Conservation (phyloP, 1,140 invertebrate genomes). For the Zeugodacus cucurbitae region DNA sequence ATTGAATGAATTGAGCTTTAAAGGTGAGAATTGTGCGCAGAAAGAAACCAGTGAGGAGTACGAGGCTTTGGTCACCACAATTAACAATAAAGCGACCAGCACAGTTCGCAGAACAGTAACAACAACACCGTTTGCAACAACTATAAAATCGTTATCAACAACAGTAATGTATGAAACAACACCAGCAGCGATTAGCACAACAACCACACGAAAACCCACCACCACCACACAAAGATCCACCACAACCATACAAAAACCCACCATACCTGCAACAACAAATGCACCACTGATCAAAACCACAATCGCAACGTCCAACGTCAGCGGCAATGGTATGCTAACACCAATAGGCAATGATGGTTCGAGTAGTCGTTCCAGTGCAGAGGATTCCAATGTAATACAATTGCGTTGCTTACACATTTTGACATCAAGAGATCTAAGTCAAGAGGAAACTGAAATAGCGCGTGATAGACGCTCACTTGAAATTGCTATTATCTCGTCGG, state of each 20-base stretch:
- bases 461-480: neutral
- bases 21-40: constrained; percentile 15
- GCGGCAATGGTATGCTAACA: neutral
- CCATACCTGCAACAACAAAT: neutral
- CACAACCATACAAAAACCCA: neutral
- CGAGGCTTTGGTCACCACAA: neutral
- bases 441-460: no score
- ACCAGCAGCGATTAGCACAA: neutral
- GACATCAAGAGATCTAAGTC: neutral
- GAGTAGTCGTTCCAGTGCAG: neutral
- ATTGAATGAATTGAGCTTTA: constrained; percentile 45
- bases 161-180: neutral
- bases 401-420: constrained; percentile 38
- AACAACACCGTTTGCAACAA: no score
- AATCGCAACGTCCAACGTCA: neutral
- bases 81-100: neutral
- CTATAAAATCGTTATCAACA: no score
- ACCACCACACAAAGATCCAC: neutral
- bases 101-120: no score
- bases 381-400: neutral
- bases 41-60: neutral
- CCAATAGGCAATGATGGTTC: neutral
- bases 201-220: neutral
- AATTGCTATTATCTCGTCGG: neutral
- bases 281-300: neutral